These are phyloP conservation scores for Disparrhopalites patrizii DNA, from an alignment of 2,888 invertebrate species.

Conservation along the genomic window DNA sequence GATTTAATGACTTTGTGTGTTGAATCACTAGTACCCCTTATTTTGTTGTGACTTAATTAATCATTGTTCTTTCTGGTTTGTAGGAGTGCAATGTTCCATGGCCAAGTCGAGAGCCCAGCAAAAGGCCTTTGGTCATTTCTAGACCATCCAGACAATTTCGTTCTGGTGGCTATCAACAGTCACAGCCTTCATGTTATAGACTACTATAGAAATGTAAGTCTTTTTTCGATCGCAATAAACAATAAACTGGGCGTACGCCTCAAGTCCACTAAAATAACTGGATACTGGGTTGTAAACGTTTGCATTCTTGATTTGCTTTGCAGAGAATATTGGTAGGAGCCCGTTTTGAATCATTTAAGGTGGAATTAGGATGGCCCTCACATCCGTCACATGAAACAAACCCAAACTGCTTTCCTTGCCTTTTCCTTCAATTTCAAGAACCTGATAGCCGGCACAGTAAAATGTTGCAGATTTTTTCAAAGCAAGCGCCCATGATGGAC, in stretches of 20 bases:
- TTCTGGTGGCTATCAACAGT: slow-evolving; percentile 70
- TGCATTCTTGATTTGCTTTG: slow-evolving; percentile 38
- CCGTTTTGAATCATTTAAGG: slow-evolving; percentile 82
- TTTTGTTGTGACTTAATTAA: too few relatives aligned
- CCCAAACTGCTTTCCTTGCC: slow-evolving; percentile 80
- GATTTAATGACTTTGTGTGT: too few relatives aligned
- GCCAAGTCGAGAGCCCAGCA: slow-evolving; percentile 88
- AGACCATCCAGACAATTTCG: slow-evolving; percentile 80
- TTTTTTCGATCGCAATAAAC: too few relatives aligned
- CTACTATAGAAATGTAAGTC: slow-evolving; percentile 47
- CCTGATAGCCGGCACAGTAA: slow-evolving; percentile 73
- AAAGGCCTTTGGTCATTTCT: slow-evolving; percentile 77
- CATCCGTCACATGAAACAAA: slow-evolving; percentile 76
- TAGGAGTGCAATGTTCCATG: slow-evolving; percentile 90
- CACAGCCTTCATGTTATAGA: slow-evolving; percentile 48
- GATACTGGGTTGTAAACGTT: too few relatives aligned
- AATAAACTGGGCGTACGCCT: too few relatives aligned
- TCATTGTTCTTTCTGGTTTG: not conserved
- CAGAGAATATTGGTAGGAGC: slow-evolving; percentile 79
- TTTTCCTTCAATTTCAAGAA: slow-evolving; percentile 84
- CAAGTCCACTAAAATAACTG: too few relatives aligned
- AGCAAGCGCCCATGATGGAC: slow-evolving; percentile 53
- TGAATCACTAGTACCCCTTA: too few relatives aligned
- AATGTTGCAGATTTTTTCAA: slow-evolving; percentile 65
- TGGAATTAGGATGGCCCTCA: slow-evolving; percentile 86